Conservation (phyloP, 2,888 invertebrate genomes). For the Acanthosoma haemorrhoidale region DNA sequence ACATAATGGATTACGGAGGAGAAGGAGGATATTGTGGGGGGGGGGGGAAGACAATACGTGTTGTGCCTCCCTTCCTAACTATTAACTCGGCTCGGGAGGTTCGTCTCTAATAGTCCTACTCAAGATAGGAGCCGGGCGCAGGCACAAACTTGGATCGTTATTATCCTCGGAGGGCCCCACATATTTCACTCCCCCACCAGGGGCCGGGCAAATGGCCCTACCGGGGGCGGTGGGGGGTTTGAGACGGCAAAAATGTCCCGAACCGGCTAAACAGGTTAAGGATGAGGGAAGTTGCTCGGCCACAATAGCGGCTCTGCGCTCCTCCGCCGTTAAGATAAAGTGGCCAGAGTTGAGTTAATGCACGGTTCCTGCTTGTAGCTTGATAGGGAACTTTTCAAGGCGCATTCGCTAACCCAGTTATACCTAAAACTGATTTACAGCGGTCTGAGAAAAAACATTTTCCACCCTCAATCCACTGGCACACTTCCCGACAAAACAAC, state of each 20-base stretch:
- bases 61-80: constrained; percentile 10
- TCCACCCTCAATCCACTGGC: background rate
- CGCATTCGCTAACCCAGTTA: background rate
- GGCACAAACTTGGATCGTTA: constrained; percentile 14
- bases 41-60: constrained; percentile 1
- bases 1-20: constrained; percentile 8
- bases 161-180: background rate
- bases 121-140: constrained; percentile 7
- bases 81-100: constrained; percentile 2
- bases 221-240: background rate
- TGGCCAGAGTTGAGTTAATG: background rate
- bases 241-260: constrained; percentile 8
- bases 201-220: background rate
- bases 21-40: background rate
- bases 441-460: background rate
- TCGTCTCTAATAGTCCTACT: constrained; percentile 13
- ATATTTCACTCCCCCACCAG: background rate
- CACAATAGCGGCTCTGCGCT: background rate
- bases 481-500: constrained; percentile 14
- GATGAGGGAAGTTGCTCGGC: constrained; percentile 3
- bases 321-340: constrained; percentile 4
- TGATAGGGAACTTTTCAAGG: constrained; percentile 11
- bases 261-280: constrained; percentile 17
- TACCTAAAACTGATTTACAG: constrained; percentile 7
- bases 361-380: background rate